Evolutionary conservation across 2,797 vertebrate species (phyloP).

Genomic region (Nothura maculosa): DNA sequence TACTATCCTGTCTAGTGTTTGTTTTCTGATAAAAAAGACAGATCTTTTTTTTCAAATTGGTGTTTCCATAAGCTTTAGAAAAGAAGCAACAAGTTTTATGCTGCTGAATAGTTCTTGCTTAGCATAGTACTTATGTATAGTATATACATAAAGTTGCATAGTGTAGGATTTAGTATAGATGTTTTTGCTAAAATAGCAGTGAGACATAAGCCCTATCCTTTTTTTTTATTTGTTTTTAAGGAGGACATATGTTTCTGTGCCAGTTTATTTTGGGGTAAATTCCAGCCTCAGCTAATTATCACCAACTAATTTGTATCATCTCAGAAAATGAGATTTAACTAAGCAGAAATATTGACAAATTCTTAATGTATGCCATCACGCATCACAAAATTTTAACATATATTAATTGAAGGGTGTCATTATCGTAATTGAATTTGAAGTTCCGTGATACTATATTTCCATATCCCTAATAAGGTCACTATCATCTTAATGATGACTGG

Average conservation of each 20-base stretch:
- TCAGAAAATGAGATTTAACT: neutral
- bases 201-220: neutral
- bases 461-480: neutral
- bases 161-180: too few species aligned
- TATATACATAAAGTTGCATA: too few species aligned
- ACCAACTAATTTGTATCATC: neutral
- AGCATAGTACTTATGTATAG: too few species aligned
- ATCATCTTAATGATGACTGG: neutral
- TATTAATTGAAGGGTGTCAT: neutral
- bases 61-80: neutral
- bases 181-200: too few species aligned
- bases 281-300: neutral
- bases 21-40: neutral
- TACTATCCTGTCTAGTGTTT: neutral
- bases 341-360: neutral
- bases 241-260: neutral
- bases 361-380: neutral
- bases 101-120: neutral
- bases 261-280: neutral
- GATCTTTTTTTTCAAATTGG: neutral
- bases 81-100: neutral
- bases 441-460: neutral
- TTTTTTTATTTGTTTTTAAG: neutral
- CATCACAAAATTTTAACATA: neutral
- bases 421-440: neutral